Percentiles rank a stretch among this genome's conserved stretches.
Conservation (phyloP, 2,797 vertebrate genomes). For the Dipus sagitta region DNA sequence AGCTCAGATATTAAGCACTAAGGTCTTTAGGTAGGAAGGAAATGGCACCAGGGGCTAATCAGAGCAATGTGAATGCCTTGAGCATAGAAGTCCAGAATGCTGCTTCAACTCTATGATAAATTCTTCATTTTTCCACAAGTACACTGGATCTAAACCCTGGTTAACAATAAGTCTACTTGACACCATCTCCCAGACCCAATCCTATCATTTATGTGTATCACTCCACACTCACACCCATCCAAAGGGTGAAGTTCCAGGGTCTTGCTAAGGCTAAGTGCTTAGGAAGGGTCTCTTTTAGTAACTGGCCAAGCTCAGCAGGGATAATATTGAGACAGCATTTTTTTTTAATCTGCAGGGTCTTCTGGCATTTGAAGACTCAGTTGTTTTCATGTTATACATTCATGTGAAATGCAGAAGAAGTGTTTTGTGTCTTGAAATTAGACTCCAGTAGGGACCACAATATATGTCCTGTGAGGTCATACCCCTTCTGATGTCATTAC, state of each 20-base stretch:
- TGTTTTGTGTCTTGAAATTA: not conserved
- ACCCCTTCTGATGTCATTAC: not conserved
- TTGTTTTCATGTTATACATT: not conserved
- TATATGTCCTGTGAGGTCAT: not conserved
- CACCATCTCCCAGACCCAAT: not conserved
- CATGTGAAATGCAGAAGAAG: not conserved
- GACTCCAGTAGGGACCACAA: not conserved
- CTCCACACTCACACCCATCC: not conserved
- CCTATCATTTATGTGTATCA: not conserved
- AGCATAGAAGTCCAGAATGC: not conserved
- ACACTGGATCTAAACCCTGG: not conserved
- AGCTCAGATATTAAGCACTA: not conserved
- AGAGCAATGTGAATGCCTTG: not conserved
- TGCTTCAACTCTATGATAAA: not conserved
- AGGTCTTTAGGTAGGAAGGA: not conserved
- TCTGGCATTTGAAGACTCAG: not conserved
- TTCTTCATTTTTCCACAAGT: conserved; percentile 7
- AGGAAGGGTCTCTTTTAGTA: not conserved
- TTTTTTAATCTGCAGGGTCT: not conserved
- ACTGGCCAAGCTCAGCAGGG: not conserved
- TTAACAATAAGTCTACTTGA: not conserved
- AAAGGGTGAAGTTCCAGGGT: not conserved
- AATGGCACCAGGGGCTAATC: not conserved
- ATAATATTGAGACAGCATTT: not conserved
- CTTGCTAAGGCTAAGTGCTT: not conserved